Conservation (phyloP, 2,797 vertebrate species). For the Petrocephalus sullivani region DNA sequence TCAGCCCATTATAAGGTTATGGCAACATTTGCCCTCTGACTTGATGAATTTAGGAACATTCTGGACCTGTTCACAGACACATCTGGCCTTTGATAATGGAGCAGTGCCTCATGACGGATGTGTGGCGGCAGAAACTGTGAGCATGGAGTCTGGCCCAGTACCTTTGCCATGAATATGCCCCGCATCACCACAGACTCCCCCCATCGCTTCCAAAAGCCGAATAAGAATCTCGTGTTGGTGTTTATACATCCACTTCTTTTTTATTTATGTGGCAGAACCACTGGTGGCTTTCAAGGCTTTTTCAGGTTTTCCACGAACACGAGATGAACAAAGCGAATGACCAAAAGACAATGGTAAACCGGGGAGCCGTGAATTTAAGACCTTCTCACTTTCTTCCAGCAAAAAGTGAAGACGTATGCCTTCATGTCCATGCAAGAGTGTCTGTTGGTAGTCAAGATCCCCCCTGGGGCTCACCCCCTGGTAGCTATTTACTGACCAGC, state of each 20-base stretch:
- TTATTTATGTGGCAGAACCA: constrained; percentile 31
- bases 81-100: constrained; percentile 34
- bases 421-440: neutral
- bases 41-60: constrained; percentile 54
- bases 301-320: neutral
- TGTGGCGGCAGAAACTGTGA: constrained; percentile 28
- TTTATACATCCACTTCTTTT: constrained; percentile 33
- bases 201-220: constrained; percentile 27
- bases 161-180: constrained; percentile 19
- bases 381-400: neutral
- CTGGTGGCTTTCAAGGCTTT: neutral
- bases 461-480: neutral
- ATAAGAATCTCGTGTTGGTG: constrained; percentile 22
- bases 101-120: constrained; percentile 44
- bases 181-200: constrained; percentile 21
- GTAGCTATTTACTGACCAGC: neutral
- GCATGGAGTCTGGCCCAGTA: constrained; percentile 27
- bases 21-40: constrained; percentile 40
- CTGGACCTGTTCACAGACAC: constrained; percentile 48
- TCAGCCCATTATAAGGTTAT: constrained; percentile 35
- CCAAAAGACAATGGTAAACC: neutral
- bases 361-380: neutral
- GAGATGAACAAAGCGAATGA: neutral
- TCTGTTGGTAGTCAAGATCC: neutral
- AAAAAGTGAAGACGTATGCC: no score